A percentile compares a stretch with the other conserved stretches of the same genome.
Conservation (phyloP, 2,888 invertebrate genomes). For the Elgonia sp. region DNA sequence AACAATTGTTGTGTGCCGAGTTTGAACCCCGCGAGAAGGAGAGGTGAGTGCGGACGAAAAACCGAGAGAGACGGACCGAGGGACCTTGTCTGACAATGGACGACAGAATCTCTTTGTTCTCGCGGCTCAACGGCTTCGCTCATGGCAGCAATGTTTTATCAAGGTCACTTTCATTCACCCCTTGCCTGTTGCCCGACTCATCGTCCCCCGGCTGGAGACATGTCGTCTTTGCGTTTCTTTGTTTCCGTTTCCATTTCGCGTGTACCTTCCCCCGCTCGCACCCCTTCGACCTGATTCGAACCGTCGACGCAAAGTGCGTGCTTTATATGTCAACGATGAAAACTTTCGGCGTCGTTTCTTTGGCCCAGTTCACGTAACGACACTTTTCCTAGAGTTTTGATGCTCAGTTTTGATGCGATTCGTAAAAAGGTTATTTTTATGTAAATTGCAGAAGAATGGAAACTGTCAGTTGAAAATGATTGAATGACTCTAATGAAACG, state of each 20-base stretch:
- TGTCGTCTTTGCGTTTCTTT: conserved; percentile 68
- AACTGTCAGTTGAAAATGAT: too few relatives aligned
- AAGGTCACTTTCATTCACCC: conserved; percentile 86
- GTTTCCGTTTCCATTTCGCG: conserved; percentile 68
- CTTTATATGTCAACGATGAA: conserved; percentile 69
- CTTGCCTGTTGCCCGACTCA: conserved; percentile 81
- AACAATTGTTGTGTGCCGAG: too few relatives aligned
- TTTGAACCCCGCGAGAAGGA: too few relatives aligned
- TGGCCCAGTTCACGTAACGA: conserved; percentile 73
- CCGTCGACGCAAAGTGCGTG: conserved; percentile 62
- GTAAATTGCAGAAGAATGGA: too few relatives aligned
- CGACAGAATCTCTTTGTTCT: conserved; percentile 86
- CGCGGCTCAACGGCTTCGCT: conserved; percentile 85
- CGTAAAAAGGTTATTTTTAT: too few relatives aligned
- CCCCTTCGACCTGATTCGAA: conserved; percentile 52
- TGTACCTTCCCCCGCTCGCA: too few relatives aligned
- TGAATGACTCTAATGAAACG: too few relatives aligned
- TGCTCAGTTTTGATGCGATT: too few relatives aligned
- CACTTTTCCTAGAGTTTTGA: conserved; percentile 60
- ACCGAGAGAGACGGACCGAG: too few relatives aligned
- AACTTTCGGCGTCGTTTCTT: conserved; percentile 68
- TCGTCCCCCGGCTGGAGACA: conserved; percentile 53
- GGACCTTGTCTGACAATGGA: too few relatives aligned
- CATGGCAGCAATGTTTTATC: conserved; percentile 86
- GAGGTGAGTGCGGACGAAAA: too few relatives aligned